phyloP scores from a whole-genome alignment of 2,113 vertebrate species.

The Entomyzon cyanotis region DNA sequence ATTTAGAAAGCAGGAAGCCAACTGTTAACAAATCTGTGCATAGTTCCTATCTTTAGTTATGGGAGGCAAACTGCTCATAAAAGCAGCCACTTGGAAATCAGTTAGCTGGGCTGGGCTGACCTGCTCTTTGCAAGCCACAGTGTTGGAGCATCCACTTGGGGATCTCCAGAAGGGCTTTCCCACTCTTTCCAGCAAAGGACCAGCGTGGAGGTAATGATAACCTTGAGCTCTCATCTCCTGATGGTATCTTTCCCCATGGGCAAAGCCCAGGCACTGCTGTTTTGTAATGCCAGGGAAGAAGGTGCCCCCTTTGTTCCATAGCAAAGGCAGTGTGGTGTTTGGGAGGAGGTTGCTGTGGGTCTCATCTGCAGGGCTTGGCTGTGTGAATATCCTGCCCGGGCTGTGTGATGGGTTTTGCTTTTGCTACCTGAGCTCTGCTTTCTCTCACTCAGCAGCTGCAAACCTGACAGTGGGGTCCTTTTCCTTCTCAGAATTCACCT shows the following conservation, averaged over 20 bases:
- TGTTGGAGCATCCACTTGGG: not conserved
- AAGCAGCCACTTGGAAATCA: not conserved
- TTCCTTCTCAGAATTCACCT: not conserved
- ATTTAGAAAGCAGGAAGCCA: not conserved
- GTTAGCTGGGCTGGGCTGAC: not conserved
- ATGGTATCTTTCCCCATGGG: not conserved
- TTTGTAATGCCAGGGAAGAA: not conserved
- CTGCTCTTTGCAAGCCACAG: not conserved
- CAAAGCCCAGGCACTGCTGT: not conserved
- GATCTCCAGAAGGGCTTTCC: not conserved
- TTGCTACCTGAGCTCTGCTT: not conserved
- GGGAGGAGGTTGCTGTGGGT: not conserved
- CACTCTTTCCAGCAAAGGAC: not conserved
- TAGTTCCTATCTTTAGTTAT: not conserved
- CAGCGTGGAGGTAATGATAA: not conserved
- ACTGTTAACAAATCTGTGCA: not conserved
- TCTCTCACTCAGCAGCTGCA: not conserved
- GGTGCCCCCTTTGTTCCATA: not conserved
- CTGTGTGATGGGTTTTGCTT: not conserved
- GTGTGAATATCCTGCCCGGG: not conserved
- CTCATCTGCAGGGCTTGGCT: not conserved
- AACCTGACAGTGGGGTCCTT: not conserved
- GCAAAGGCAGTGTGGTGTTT: fast-evolving
- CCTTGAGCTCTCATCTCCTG: not conserved
- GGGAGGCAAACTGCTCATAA: not conserved